These are phyloP conservation scores for Eufriesea mexicana DNA, from an alignment of 1,140 invertebrate genomes.

Conservation along the genomic window DNA sequence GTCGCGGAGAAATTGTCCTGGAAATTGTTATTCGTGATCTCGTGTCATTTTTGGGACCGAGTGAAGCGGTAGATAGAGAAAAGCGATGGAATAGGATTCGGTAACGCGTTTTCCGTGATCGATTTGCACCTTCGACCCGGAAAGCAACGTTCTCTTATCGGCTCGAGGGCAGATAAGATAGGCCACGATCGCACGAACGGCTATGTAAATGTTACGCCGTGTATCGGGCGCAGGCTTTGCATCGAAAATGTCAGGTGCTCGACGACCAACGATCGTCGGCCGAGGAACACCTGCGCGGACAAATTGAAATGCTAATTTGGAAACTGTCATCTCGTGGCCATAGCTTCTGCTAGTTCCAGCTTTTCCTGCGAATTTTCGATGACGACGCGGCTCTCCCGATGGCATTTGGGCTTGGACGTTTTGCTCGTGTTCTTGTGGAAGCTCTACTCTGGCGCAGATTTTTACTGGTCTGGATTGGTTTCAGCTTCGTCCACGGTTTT, in stretches of 20 bases:
- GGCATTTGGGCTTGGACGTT: too few relatives aligned
- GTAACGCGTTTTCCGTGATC: background rate
- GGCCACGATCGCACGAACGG: constrained; percentile 1
- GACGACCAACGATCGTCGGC: constrained; percentile 8
- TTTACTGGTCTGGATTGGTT: too few relatives aligned
- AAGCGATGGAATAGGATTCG: rapidly evolving
- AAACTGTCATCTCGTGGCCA: background rate
- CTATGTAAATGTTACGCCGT: constrained; percentile 47
- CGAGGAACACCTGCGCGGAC: constrained; percentile 55
- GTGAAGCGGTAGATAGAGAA: too few relatives aligned
- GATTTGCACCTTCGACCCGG: background rate
- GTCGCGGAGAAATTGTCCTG: too few relatives aligned
- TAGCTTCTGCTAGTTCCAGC: background rate
- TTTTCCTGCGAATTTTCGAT: background rate
- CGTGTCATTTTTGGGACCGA: background rate
- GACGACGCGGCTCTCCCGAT: too few relatives aligned
- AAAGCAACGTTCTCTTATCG: constrained; percentile 35
- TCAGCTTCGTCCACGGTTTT: too few relatives aligned
- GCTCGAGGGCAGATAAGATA: constrained; percentile 35
- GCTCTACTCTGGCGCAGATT: too few relatives aligned
- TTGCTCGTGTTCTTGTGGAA: too few relatives aligned
- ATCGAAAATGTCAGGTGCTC: constrained; percentile 64
- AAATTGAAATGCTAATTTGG: constrained; percentile 68
- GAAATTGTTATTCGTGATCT: background rate
- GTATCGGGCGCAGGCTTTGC: constrained; percentile 32